Conservation (phyloP, 2,797 vertebrate species). For the Phrynocephalus guinanensis region DNA sequence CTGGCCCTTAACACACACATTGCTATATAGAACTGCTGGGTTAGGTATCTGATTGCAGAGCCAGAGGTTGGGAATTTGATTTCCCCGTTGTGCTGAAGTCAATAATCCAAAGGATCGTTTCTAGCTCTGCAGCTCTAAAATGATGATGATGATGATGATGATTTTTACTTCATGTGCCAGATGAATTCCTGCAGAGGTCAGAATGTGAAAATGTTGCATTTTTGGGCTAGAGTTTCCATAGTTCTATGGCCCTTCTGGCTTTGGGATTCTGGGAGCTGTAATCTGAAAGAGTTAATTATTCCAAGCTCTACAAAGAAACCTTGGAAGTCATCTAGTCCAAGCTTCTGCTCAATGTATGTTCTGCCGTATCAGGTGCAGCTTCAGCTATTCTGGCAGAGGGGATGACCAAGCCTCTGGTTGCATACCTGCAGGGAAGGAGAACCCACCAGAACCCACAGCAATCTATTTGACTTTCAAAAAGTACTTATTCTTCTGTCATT, state of each 20-base stretch:
- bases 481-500: neutral
- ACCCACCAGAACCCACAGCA: neutral
- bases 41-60: too few species aligned
- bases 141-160: too few species aligned
- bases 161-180: too few species aligned
- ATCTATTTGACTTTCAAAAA: neutral
- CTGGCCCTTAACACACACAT: too few species aligned
- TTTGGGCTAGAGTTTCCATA: neutral
- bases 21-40: too few species aligned
- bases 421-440: neutral
- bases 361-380: neutral
- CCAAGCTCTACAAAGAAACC: neutral
- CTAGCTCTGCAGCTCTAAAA: too few species aligned
- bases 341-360: neutral
- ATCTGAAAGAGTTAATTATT: neutral
- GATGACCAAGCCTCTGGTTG: neutral
- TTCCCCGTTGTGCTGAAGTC: too few species aligned
- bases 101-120: too few species aligned
- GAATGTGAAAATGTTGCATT: neutral
- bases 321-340: constrained; percentile 4
- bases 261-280: neutral
- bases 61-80: too few species aligned
- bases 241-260: neutral
- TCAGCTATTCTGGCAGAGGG: neutral
- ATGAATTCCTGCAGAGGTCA: neutral